Evolutionary conservation across 2,113 vertebrate species (phyloP).

Genomic region (Laticauda colubrina): DNA sequence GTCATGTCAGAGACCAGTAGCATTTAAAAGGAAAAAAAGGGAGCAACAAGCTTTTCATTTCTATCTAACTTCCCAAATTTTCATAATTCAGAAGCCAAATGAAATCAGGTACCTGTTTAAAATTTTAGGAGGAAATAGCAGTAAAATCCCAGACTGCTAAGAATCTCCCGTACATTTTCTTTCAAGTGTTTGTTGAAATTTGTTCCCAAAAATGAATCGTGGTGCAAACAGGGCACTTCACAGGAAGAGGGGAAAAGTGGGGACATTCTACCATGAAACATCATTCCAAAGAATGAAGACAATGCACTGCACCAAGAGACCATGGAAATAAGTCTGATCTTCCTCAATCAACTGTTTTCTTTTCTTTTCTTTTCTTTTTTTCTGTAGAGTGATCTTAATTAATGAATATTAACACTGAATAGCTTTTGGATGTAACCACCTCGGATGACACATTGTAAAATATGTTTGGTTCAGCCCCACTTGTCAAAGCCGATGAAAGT

Average conservation of each 20-base stretch:
- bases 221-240: not conserved
- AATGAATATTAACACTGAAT: not conserved
- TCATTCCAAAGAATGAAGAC: not conserved
- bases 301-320: not conserved
- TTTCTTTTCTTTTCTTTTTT: no score
- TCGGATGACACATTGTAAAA: not conserved
- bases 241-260: not conserved
- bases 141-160: not conserved
- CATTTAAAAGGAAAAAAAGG: not conserved
- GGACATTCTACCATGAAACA: not conserved
- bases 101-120: not conserved
- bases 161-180: not conserved
- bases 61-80: not conserved
- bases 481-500: constrained; percentile 54
- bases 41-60: not conserved
- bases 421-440: not conserved
- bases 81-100: no score
- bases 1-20: not conserved
- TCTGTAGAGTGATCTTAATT: not conserved
- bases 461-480: not conserved
- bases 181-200: not conserved
- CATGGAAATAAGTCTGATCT: not conserved
- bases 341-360: not conserved
- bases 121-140: not conserved
- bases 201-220: not conserved